Base-by-base conservation (phyloP, 2,113 vertebrate genomes). In the Colossoma macropomum region DNA sequence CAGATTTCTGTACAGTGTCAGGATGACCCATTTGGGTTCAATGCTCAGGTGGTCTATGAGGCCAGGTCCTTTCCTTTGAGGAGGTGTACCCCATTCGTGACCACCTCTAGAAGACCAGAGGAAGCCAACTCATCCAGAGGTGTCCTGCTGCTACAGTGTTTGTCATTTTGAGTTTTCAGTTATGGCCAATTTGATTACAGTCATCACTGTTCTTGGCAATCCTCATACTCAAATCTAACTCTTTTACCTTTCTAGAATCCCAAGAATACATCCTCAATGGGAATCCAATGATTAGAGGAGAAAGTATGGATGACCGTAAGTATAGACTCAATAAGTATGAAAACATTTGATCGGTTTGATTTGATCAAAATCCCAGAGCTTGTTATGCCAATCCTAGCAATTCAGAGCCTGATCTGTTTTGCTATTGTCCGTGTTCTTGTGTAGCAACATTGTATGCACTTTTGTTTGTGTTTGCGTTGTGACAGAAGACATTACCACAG, bases 11-110 rank as follows among this genome's bases (percentile, higher is more conserved):
- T 79, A 5, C 69, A 81, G 48, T 87, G 86, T 65, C 17, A 79
- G 41, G 82, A 84, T 23, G 62, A 86, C 28, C 50, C 72, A 9
- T 83, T 68, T 65, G 85, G 80, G 1, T 78, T 88, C 4, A 25
- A 75, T 27, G 85, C 28, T 23, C 30, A 41, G 11, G 70, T 86
- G 25, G 23, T 80, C 65, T 71, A 23, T 62, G 87, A 48, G 1
- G n/a, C 86, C 0, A 4, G 0, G 7, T 74, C 80, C 21, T 27
- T 62, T 28, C 75, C n/a, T 4, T 48, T 86, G 34, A 1, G 32
- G 12, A 70, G 66, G 13, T 86, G 75, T 27, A 62, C 48, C 50
- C 83, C 82, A 52, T 83, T 86, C 77, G 16, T 83, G 48, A 75
- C 28, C 3, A 23, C 7, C 73, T 23, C 60, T 0, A 48, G 71